phyloP scores from a whole-genome alignment of 2,797 vertebrate species.

The Geotrypetes seraphini region DNA sequence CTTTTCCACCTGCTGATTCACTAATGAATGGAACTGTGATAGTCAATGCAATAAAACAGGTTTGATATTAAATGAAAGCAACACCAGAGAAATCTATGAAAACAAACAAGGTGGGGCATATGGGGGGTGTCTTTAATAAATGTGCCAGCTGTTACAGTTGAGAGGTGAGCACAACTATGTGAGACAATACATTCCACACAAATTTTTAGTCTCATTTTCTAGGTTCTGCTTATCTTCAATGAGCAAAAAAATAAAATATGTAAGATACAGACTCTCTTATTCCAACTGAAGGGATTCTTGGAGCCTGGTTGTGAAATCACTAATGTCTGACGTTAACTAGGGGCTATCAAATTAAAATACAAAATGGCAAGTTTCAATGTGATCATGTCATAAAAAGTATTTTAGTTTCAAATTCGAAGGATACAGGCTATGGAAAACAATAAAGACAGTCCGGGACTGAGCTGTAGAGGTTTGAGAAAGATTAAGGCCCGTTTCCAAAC shows the following conservation, averaged over 20 bases:
- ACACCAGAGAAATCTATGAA: too few relatives aligned
- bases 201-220: too few relatives aligned
- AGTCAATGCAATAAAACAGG: too few relatives aligned
- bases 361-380: conserved; percentile 13
- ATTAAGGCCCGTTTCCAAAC: conserved; percentile 34
- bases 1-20: too few relatives aligned
- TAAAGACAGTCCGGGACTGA: conserved; percentile 21
- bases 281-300: conserved; percentile 18
- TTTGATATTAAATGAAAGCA: too few relatives aligned
- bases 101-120: too few relatives aligned
- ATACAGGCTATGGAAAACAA: conserved; percentile 37
- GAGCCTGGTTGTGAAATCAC: conserved; percentile 25
- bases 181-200: too few relatives aligned
- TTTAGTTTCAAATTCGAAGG: conserved; percentile 5
- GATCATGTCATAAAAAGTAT: conserved; percentile 14
- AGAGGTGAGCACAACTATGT: too few relatives aligned
- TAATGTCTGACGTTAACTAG: conserved; percentile 1
- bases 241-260: conserved; percentile 11
- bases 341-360: conserved; percentile 24
- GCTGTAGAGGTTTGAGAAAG: conserved; percentile 11
- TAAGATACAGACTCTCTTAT: conserved; percentile 2
- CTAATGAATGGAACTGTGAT: too few relatives aligned
- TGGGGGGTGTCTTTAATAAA: too few relatives aligned
- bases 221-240: too few relatives aligned
- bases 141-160: too few relatives aligned